Percentiles rank a stretch among this genome's conserved stretches.
phyloP scores from a whole-genome alignment of 2,888 invertebrate genomes.

The Caenorhabditis sp. region DNA sequence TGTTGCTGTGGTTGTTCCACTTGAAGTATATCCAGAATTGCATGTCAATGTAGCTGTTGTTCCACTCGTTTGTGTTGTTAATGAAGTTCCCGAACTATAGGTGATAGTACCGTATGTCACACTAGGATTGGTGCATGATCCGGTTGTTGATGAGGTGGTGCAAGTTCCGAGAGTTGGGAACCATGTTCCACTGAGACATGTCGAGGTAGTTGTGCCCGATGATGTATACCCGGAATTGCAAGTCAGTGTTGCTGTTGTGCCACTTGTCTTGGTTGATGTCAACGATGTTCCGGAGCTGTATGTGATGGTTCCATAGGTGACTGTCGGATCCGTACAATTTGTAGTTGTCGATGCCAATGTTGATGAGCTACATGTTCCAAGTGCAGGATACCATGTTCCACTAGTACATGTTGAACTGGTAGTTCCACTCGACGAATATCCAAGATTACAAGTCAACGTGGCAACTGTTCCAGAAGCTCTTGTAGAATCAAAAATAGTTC shows the following conservation, averaged over 20 bases:
- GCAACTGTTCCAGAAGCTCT: too few relatives aligned
- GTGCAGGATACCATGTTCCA: constrained; percentile 1
- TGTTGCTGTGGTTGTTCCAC: constrained; percentile 6
- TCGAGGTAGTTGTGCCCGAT: constrained; percentile 10
- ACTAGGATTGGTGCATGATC: constrained; percentile 15
- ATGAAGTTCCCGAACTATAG: constrained; percentile 24
- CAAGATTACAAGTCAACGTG: constrained; percentile 5
- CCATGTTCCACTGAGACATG: constrained; percentile 36
- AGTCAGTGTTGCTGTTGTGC: constrained; percentile 50
- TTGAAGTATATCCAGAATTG: constrained; percentile 5
- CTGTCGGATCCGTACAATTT: constrained; percentile 12
- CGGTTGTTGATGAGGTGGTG: not conserved
- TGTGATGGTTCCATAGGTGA: constrained; percentile 22
- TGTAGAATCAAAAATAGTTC: too few relatives aligned
- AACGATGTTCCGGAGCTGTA: constrained; percentile 7
- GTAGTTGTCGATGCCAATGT: not conserved
- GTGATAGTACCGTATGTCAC: constrained; percentile 23
- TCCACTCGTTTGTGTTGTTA: constrained; percentile 16
- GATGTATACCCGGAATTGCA: constrained; percentile 50
- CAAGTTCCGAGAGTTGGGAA: constrained; percentile 38
- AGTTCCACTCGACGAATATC: constrained; percentile 7
- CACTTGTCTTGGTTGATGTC: constrained; percentile 16
- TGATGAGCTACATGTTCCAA: constrained; percentile 9
- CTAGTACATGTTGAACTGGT: not conserved
- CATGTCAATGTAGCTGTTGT: constrained; percentile 4